These are phyloP conservation scores for Sebastes hubbsi DNA, from an alignment of 2,797 vertebrate species.

Conservation along the genomic window DNA sequence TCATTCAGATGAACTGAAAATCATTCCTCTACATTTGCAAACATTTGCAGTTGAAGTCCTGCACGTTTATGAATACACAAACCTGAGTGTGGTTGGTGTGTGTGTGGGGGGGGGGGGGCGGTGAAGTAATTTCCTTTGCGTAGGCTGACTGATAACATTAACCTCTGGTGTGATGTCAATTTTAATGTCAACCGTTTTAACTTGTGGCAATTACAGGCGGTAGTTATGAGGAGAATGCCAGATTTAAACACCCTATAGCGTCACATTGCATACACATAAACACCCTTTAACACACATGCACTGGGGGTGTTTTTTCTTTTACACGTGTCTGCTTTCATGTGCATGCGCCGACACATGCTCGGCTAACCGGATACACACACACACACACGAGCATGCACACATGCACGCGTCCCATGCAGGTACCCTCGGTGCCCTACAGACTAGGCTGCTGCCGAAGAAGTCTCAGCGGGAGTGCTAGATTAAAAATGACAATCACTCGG, in stretches of 20 bases:
- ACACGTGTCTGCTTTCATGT: conserved; percentile 25
- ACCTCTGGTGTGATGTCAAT: conserved; percentile 61
- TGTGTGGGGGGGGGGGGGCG: rapidly evolving
- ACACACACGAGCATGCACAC: conserved; percentile 12
- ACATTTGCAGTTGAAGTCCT: conserved; percentile 49
- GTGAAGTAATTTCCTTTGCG: conserved; percentile 42
- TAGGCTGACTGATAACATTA: conserved; percentile 60
- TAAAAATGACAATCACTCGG: conserved; percentile 87
- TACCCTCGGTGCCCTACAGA: conserved; percentile 71
- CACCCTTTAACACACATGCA: not conserved
- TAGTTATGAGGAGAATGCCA: conserved; percentile 37
- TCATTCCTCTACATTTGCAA: conserved; percentile 65
- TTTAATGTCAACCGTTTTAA: conserved; percentile 65
- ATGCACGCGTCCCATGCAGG: conserved; percentile 47
- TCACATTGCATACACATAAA: not conserved
- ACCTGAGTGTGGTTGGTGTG: not conserved
- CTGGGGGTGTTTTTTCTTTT: not conserved
- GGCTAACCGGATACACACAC: conserved; percentile 51
- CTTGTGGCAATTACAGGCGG: conserved; percentile 42
- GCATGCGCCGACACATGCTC: conserved; percentile 50
- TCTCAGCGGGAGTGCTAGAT: conserved; percentile 80
- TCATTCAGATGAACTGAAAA: conserved; percentile 69
- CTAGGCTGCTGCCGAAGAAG: conserved; percentile 74
- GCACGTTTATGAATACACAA: conserved; percentile 36
- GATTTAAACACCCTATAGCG: conserved; percentile 28